Percentiles rank a stretch among this genome's conserved stretches.
Conservation (phyloP, 2,113 vertebrate genomes). For the Clarias batrachus region DNA sequence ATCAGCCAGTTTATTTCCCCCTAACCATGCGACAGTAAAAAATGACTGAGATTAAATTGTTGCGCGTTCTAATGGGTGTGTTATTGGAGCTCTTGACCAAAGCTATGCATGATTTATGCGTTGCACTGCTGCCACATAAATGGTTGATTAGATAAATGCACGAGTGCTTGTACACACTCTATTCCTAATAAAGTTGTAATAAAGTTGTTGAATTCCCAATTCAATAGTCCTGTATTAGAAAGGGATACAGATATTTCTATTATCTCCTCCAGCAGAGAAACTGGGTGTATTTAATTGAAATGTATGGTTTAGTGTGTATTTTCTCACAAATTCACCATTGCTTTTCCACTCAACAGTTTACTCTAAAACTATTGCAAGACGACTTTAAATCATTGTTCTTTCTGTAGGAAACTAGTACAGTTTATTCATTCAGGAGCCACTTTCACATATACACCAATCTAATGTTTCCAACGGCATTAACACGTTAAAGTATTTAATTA, state of each 20-base stretch:
- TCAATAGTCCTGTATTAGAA: background rate
- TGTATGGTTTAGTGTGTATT: background rate
- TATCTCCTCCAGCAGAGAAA: background rate
- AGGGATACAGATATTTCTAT: constrained; percentile 2
- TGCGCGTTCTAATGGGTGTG: background rate
- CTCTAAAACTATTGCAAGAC: background rate
- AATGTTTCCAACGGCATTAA: background rate
- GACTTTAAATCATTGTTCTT: background rate
- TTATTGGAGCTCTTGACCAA: background rate
- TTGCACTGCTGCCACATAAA: background rate
- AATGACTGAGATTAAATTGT: background rate
- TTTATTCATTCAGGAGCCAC: no score
- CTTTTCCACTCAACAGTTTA: background rate
- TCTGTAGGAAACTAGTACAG: background rate
- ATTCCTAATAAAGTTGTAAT: background rate
- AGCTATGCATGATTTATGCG: background rate
- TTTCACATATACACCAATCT: background rate
- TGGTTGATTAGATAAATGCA: background rate
- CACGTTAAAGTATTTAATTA: background rate
- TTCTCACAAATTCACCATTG: background rate
- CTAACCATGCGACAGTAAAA: background rate
- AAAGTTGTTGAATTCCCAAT: no score
- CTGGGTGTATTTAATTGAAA: constrained; percentile 1
- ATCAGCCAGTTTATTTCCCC: background rate
- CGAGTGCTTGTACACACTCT: background rate